These are phyloP conservation scores for Myiagra hebetior DNA, from an alignment of 2,113 vertebrate genomes.

Conservation along the genomic window DNA sequence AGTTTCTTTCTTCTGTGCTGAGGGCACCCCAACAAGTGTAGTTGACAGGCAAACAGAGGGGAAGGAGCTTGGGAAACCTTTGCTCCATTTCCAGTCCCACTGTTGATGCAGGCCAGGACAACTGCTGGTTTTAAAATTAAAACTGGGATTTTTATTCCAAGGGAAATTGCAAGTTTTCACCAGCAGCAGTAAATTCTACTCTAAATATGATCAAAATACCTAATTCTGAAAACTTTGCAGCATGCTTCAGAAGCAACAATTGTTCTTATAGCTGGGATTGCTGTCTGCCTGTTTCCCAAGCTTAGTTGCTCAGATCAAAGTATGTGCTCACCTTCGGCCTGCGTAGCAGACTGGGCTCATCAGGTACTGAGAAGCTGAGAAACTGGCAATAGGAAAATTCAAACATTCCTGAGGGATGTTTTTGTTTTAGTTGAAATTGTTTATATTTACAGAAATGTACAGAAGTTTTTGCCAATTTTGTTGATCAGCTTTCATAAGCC, in stretches of 20 bases:
- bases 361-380: not conserved
- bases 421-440: not conserved
- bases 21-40: too few species aligned
- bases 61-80: not conserved
- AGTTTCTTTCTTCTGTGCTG: rapidly evolving
- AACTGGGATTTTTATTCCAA: not conserved
- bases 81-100: rapidly evolving
- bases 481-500: not conserved
- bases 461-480: not conserved
- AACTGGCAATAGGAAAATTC: not conserved
- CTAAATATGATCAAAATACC: not conserved
- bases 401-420: not conserved
- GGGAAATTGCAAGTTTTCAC: not conserved
- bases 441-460: not conserved
- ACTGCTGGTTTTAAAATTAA: not conserved
- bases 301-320: not conserved
- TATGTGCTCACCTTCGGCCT: not conserved
- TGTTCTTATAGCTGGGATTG: not conserved
- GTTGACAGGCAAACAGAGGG: not conserved
- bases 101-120: not conserved
- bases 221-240: not conserved
- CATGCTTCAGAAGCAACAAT: not conserved
- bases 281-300: not conserved
- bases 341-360: not conserved
- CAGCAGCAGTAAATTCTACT: not conserved